Evolutionary conservation across 2,888 invertebrate species (phyloP), one percentile per base, ranked within the genome.

Genomic region (Cyclophora albipunctata): DNA sequence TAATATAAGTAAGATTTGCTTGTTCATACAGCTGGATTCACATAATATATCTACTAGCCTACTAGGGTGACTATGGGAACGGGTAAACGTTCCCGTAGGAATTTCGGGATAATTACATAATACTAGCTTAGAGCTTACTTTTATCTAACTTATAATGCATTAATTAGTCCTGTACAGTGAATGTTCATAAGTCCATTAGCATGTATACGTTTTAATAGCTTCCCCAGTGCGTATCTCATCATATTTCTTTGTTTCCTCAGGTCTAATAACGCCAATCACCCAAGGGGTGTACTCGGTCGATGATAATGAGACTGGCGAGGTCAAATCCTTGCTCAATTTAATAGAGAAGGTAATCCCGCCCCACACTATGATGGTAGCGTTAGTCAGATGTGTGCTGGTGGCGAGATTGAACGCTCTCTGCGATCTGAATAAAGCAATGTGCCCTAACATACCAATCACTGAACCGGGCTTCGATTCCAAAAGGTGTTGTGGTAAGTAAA

Each of bases 361-460:
- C 0, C 80, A 79, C 61, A 55, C 76, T 0, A 6, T 74, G 50
- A 60, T 62, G 0, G 33, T 52, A 7, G 74, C 67, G 0, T 51
- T 63, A 2, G 41, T 62, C 2, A 54, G 55, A 41, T 45, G 62
- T 33, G 58, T 57, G 0, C 3, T 50, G 4, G 55, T 64, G 5
- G 79, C 76, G 0, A 42, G 68, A 0, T 1, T 59, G 20, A 81
- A 84, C 66, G 74, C 76, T 0, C 47, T 53, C 51, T 82, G 83
- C 53, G 0, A 3, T 0, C 54, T 71, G 4, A 67, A 75, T 46
- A 37, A 46, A 4, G 45, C 53, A 1, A 42, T 7, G 3, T 82
- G 83, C 7, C 78, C 81, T 0, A 0, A 5, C 0, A 20, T 75
- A 0, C 0, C 3, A 0, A 40, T 59, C 0, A 6, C 20, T 0